Percentiles rank a stretch among this genome's conserved stretches.
Conservation (phyloP, 2,113 vertebrate genomes). For the Stercorarius parasiticus region DNA sequence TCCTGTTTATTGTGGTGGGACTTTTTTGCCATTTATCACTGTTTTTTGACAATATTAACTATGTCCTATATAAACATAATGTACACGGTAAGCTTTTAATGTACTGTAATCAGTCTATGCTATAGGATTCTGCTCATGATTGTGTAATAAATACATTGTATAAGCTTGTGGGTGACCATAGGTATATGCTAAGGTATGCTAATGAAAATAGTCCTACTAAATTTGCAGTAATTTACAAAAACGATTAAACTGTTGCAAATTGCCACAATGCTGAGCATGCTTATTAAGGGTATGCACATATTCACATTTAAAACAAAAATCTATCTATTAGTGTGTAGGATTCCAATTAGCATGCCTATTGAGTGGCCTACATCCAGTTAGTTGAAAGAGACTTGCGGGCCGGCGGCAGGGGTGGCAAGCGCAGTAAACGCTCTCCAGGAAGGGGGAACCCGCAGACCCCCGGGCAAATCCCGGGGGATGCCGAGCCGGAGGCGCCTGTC, state of each 20-base stretch:
- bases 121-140: neutral
- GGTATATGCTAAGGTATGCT: neutral
- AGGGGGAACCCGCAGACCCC: neutral
- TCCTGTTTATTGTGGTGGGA: neutral
- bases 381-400: neutral
- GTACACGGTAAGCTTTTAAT: neutral
- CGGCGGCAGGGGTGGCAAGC: neutral
- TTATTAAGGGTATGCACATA: neutral
- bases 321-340: accelerated
- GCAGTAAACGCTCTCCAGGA: neutral
- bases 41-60: neutral
- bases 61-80: neutral
- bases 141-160: neutral
- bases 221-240: neutral
- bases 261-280: neutral
- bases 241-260: neutral
- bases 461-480: neutral
- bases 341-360: accelerated
- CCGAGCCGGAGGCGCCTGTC: neutral
- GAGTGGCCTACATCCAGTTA: accelerated
- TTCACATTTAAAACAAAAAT: neutral
- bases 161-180: neutral
- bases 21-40: neutral
- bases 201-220: neutral
- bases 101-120: neutral